Base-by-base conservation (phyloP, 53 echinoderm and acorn worm genomes). In the Temnopleurus reevesii region DNA sequence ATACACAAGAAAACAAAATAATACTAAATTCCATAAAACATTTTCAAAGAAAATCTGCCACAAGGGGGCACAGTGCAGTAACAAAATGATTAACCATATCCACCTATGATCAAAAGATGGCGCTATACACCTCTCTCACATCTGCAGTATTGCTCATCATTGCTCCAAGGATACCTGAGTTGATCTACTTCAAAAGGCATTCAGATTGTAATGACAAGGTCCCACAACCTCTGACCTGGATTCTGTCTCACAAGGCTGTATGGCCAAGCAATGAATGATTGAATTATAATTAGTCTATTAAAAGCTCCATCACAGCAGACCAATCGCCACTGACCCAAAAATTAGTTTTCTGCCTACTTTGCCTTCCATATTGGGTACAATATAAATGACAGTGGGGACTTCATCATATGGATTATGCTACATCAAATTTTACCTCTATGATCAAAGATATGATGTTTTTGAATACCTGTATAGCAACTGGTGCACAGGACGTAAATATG, bases 271-370 rank as follows among this genome's bases (percentile, higher is more conserved):
- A 21, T 71, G 71, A 71, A 71, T 71, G 71, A 71, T 71, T 71
- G 71, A 71, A 71, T 71, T 43, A n/a, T 71, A 36, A 41, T 71
- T 71, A 71, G 21, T 21, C 41, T 36, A 71, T 71, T 71, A 71
- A 71, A n/a, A 41, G 71, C 71, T 71, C 41, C n/a, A n/a, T n/a
- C n/a, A n/a, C n/a, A 34, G 10, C 41, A 21, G 71, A 21, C 71
- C 41, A 71, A 33, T 63, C 31, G 18, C 63, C 18, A 33, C 4
- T 4, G 30, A 15, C 17, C 4, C 2, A 30, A 15, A 34, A 63
- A 33, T 15, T 17, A 4, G 15, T 63, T 4, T 10, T 8, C 4
- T 38, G 66, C 66, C 66, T 10, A 71, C 21, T 71, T 15, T 38
- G 19, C 71, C 38, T 38, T 43, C 71, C 1, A 36, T 61, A 1